These are phyloP conservation scores for Laticauda colubrina DNA, from an alignment of 2,113 vertebrate species.

Conservation along the genomic window DNA sequence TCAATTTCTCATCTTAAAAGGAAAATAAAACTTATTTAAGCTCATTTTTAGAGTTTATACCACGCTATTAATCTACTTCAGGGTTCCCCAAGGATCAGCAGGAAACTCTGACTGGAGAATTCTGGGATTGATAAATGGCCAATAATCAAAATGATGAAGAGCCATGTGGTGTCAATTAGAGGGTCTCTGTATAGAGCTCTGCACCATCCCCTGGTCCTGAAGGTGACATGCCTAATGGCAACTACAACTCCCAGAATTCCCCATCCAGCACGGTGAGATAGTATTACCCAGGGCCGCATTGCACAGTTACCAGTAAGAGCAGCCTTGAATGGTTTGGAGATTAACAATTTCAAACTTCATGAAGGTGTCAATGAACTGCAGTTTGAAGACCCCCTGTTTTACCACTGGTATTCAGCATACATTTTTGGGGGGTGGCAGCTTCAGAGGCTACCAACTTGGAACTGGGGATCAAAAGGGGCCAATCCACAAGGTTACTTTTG, in stretches of 20 bases:
- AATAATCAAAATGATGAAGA: neutral
- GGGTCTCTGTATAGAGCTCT: neutral
- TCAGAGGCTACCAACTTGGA: neutral
- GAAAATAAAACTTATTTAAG: neutral
- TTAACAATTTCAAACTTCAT: neutral
- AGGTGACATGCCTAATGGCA: neutral
- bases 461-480: neutral
- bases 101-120: too few relatives aligned
- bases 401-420: neutral
- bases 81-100: too few relatives aligned
- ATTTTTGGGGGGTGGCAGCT: fast-evolving
- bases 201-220: neutral
- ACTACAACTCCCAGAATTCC: too few relatives aligned
- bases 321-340: neutral
- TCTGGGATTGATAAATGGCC: neutral
- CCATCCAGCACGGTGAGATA: neutral
- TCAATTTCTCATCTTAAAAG: neutral
- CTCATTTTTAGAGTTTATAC: neutral
- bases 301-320: neutral
- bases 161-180: neutral
- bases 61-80: neutral
- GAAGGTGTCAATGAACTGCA: neutral
- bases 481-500: neutral
- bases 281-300: neutral
- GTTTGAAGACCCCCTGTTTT: neutral